Base-by-base conservation (phyloP, 2,113 vertebrate genomes). In the Cheirogaleus medius region DNA sequence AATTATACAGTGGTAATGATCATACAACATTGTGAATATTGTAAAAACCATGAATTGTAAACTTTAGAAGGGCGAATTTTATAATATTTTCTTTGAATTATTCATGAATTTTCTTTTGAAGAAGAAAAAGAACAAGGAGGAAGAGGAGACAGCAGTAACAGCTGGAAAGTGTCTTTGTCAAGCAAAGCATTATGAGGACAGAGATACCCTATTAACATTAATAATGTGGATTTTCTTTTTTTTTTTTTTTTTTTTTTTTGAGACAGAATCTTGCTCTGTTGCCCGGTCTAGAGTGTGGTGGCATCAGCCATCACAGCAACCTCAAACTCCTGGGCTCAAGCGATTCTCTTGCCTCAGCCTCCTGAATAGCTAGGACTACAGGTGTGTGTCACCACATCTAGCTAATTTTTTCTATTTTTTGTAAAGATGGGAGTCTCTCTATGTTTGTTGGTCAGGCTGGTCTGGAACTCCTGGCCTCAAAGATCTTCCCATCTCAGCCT, bases 91-190 rank as follows among this genome's bases (percentile, higher is more conserved):
- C n/a, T 92, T 89, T 89, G 10, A 39, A 71, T 92, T 88, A 29
- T 63, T 63, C 60, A 63, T 29, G 27, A 56, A 63, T 68, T 69
- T 95, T 95, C 52, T 78, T 96, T 90, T 49, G 39, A 85, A 85
- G 76, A 64, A 73, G n/a, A 76, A 89, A 54, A 90, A 73, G 18
- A 60, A 73, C 5, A 88, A 5, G 12, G 32, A 29, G 60, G 63
- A 47, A 6, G 8, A 81, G 18, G 23, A 78, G 27, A 64, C 34
- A 20, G 34, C 25, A 25, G 8, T 21, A 25, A 13, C 15, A 56
- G 10, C 21, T 11, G 18, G 6, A 37, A 86, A 68, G n/a, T 60
- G 6, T 60, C 64, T 93, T 71, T 90, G 18, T 86, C 49, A 86
- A 92, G 21, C 21, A 78, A 47, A 94, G 20, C 90, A 84, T 54